Percentiles rank a stretch among this genome's conserved stretches.
These are phyloP conservation scores for Nephrotoma flavescens DNA, from an alignment of 2,888 invertebrate genomes.

Conservation along the genomic window DNA sequence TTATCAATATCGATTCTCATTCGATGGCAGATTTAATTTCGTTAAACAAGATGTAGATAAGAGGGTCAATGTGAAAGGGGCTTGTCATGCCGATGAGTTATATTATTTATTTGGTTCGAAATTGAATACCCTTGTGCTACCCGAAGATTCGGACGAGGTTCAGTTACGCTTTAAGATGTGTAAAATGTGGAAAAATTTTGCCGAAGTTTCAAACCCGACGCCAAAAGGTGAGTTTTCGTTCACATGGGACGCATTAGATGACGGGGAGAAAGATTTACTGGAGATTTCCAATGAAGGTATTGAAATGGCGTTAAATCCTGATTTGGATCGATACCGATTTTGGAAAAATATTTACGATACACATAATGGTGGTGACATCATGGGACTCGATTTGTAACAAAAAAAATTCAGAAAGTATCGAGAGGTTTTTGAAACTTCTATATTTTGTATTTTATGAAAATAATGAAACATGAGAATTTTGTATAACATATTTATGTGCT, in stretches of 20 bases:
- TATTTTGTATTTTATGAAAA: background rate
- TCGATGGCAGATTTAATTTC: constrained; percentile 38
- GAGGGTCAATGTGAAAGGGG: constrained; percentile 28
- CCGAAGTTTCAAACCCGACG: constrained; percentile 32
- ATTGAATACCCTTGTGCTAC: constrained; percentile 5
- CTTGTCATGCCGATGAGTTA: constrained; percentile 45
- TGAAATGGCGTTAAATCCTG: constrained; percentile 22
- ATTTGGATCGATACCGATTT: constrained; percentile 23
- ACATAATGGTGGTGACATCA: constrained; percentile 23
- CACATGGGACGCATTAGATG: constrained; percentile 17
- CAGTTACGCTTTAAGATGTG: constrained; percentile 33
- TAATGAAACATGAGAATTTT: background rate
- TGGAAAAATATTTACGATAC: constrained; percentile 24
- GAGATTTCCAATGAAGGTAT: constrained; percentile 16
- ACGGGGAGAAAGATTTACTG: constrained; percentile 12
- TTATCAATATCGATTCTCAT: constrained; percentile 43
- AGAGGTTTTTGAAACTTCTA: background rate
- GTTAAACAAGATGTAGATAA: constrained; percentile 34
- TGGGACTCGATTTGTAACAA: background rate
- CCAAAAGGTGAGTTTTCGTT: constrained; percentile 16
- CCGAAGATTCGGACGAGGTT: constrained; percentile 17
- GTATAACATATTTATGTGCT: background rate
- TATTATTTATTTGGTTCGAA: constrained; percentile 36
- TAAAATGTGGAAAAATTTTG: constrained; percentile 50
- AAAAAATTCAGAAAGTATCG: background rate